Evolutionary conservation across 2,113 vertebrate species (phyloP).

Genomic region (Oxygymnocypris stewartii): DNA sequence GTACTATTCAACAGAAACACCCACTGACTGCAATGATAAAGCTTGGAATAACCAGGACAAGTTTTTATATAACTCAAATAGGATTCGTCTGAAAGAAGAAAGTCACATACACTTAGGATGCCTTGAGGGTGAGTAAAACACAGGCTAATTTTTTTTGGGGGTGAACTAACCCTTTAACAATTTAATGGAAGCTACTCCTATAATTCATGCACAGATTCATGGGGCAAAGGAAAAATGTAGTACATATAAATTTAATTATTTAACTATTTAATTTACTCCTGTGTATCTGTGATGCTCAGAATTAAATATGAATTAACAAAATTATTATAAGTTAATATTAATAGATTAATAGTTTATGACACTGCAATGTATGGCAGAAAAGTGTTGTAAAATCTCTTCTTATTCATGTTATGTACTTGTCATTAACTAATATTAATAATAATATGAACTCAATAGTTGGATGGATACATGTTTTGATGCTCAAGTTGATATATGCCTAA

Average conservation of each 20-base stretch:
- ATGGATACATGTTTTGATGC: neutral
- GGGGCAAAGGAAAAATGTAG: neutral
- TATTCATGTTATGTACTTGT: neutral
- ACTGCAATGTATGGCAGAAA: neutral
- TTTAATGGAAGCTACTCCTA: neutral
- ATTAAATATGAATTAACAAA: neutral
- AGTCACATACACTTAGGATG: too few species aligned
- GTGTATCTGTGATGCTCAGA: neutral
- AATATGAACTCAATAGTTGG: neutral
- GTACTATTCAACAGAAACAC: too few species aligned
- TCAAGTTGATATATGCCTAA: slow-evolving; percentile 10
- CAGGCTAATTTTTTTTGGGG: too few species aligned
- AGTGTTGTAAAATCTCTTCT: neutral
- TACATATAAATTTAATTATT: neutral
- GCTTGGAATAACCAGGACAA: too few species aligned
- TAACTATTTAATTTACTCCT: neutral
- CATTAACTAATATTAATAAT: neutral
- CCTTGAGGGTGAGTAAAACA: too few species aligned
- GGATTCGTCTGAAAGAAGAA: too few species aligned
- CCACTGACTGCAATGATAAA: too few species aligned
- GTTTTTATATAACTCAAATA: too few species aligned
- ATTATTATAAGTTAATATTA: neutral
- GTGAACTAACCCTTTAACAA: too few species aligned
- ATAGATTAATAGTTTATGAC: neutral
- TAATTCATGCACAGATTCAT: neutral